Evolutionary conservation across 2,888 invertebrate genomes (phyloP), one percentile per base, ranked within the genome.

Genomic region (Tinea trinotella): DNA sequence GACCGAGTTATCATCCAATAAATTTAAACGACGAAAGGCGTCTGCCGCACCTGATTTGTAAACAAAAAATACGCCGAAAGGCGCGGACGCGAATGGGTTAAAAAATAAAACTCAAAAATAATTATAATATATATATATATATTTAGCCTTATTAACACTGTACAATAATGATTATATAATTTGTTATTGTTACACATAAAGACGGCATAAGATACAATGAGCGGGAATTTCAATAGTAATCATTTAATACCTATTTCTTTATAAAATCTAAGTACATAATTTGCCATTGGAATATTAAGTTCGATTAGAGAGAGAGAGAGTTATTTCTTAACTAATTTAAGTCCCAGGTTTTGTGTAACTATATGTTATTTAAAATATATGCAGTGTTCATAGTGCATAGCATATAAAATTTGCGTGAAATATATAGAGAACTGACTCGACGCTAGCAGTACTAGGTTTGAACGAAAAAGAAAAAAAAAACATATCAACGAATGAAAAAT

Each of bases 151-250:
- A 73, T 80, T 81, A 81, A 78, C 82, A 76, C 76, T 79, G 76
- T 82, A 76, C 79, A 81, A n/a, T n/a, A n/a, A n/a, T 75, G 81
- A 78, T 78, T 76, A 76, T 74, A 77, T 68, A 73, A 71, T 54
- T 54, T 67, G 64, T 70, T 70, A 20, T 54, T 67, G 64, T 70
- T 70, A 20, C 18, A 48, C 48, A 48, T 40, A 15, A 40, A 40
- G 13, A 15, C 40, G 13, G 12, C n/a, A 13, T 4, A 40, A 40
- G 15, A 30, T 30, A 30, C 7, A 7, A 30, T 30, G 12, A 40
- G 40, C 40, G 40, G n/a, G n/a, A n/a, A n/a, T 13, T 4, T 40
- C 12, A 6, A 15, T n/a, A 15, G 2, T 2, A 15, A 15, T 40
- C 13, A 15, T 13, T 40, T 40, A 40, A 15, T 13, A 15, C 13